A percentile compares a stretch with the other conserved stretches of the same genome.
Evolutionary conservation across 2,113 vertebrate genomes (phyloP).

Genomic region (Sitta europaea): DNA sequence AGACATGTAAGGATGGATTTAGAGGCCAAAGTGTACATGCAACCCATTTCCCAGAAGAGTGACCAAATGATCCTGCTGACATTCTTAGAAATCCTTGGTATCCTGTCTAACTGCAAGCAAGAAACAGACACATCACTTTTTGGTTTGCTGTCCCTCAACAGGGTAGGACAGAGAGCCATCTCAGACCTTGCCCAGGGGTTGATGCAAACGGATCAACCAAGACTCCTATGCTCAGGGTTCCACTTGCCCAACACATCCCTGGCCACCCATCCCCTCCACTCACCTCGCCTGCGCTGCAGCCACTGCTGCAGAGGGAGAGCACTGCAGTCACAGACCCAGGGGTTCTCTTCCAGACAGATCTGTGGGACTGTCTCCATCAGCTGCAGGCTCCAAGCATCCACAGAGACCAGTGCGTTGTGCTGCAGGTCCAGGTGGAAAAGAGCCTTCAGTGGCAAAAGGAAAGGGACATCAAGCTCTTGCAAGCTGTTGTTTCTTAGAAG

Average conservation of each 20-base stretch:
- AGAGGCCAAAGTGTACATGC: background rate
- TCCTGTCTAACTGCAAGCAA: background rate
- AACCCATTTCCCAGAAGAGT: background rate
- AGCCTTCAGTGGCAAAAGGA: background rate
- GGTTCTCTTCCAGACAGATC: background rate
- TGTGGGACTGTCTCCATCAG: background rate
- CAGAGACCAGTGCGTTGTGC: background rate
- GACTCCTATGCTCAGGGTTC: background rate
- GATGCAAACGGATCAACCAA: background rate
- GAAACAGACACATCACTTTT: background rate
- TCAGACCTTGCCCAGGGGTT: background rate
- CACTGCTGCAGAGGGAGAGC: background rate
- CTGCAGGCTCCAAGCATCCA: background rate
- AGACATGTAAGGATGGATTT: background rate
- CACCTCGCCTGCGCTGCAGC: slow-evolving; percentile 37
- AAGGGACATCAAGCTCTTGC: background rate
- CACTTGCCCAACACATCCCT: accelerated
- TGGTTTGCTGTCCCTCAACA: background rate
- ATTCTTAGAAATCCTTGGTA: background rate
- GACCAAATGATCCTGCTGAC: background rate
- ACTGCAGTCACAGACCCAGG: background rate
- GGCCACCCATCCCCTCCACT: accelerated
- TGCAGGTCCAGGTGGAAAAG: slow-evolving; percentile 56
- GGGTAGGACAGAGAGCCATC: background rate
- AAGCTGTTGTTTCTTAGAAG: slow-evolving; percentile 60